Evolutionary conservation across 2,797 vertebrate species (phyloP), one percentile per base, ranked within the genome.

Genomic region (Anableps anableps): DNA sequence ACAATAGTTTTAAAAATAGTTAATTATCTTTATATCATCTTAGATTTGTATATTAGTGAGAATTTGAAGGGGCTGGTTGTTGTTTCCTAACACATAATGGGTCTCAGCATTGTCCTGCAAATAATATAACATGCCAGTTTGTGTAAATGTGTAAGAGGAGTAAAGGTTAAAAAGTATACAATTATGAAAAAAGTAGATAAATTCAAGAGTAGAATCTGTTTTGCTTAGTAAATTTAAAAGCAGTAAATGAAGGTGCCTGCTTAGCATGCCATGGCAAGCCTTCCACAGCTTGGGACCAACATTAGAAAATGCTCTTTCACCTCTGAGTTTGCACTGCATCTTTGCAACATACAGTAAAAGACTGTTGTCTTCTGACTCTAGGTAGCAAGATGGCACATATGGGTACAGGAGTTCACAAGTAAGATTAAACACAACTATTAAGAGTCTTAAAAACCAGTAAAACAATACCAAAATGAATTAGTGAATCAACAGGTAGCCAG

Each of bases 1-100:
- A 85, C 77, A 88, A 80, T 72, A 80, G 82, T 62, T 51, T 8
- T 60, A 58, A 60, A 50, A 77, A 73, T 75, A 53, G 72, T 55
- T 74, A 4, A 43, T 62, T 76, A 76, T 85, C 70, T 43, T 77
- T 23, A 41, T 13, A 60, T 72, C 38, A 11, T 36, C 72, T 50
- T 0, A 17, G 60, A 55, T 75, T 19, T 79, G 70, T 79, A 50
- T 8, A 34, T 76, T 72, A 29, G 83, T 55, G 68, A 47, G 72
- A 31, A 31, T 87, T 80, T 47, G 14, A 38, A 50, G 43, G n/a
- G 79, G 53, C 60, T 75, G 72, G n/a, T 41, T 78, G 50, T 88
- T 84, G 75, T 86, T 75, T 78, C 29, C 72, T 43, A 47, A 77
- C 80, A 50, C 51, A 14, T 1, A 74, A 76, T 55, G 51, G 64